Conservation (phyloP, 1,140 invertebrate species). For the Papilio polyxenes region DNA sequence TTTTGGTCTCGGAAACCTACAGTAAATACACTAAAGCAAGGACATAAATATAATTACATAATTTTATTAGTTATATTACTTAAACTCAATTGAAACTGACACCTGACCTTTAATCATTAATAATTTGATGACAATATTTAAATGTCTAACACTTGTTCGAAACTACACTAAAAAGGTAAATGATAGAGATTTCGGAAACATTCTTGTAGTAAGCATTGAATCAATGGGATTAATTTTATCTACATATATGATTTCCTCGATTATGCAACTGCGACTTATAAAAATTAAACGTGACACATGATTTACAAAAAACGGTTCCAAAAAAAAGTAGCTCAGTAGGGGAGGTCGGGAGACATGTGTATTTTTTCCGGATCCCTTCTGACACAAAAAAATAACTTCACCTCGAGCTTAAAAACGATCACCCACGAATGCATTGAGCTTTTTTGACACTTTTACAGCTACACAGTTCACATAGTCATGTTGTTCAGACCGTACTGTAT, state of each 20-base stretch:
- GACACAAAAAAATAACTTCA: slow-evolving; percentile 4
- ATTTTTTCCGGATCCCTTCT: background rate
- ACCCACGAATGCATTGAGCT: background rate
- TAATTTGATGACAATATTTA: too few relatives aligned
- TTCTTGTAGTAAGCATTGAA: background rate
- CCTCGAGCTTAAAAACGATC: slow-evolving; percentile 2
- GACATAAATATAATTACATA: background rate
- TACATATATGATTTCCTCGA: background rate
- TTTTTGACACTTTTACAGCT: background rate
- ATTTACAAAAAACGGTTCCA: background rate
- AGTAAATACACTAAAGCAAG: background rate
- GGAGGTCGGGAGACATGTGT: slow-evolving; percentile 3
- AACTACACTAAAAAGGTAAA: background rate
- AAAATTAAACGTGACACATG: background rate
- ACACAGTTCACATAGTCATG: background rate
- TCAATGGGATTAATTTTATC: background rate
- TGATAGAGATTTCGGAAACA: background rate
- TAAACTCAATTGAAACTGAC: too few relatives aligned
- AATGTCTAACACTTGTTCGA: too few relatives aligned
- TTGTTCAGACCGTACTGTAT: background rate
- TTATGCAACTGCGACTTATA: background rate
- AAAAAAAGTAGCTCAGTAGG: slow-evolving; percentile 5
- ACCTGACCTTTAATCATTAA: too few relatives aligned
- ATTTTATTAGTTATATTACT: too few relatives aligned
- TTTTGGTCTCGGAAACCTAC: too few relatives aligned